A percentile compares a stretch with the other conserved stretches of the same genome.
Conservation (phyloP, 1,140 invertebrate genomes). For the Cyclargus thomasi region DNA sequence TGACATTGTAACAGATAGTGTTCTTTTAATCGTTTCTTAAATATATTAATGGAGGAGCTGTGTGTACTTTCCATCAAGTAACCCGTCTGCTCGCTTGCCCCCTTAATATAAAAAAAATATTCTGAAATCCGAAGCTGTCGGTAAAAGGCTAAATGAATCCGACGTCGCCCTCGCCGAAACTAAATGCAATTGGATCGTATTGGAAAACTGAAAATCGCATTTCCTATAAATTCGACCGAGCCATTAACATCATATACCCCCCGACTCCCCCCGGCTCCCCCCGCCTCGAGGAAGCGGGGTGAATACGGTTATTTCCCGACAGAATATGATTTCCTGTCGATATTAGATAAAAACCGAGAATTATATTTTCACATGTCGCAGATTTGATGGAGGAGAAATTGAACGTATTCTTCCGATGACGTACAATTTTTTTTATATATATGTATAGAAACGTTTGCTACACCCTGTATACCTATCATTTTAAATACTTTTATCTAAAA, state of each 20-base stretch:
- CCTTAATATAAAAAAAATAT: too few species aligned
- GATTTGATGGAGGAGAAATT: background rate
- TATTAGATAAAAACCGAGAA: conserved; percentile 20
- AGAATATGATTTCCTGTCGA: conserved; percentile 18
- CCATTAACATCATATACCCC: conserved; percentile 30
- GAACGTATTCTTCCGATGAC: background rate
- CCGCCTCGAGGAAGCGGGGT: conserved; percentile 20
- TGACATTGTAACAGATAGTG: too few species aligned
- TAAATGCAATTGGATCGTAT: background rate
- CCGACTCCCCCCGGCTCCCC: conserved; percentile 13
- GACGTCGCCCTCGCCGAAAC: too few species aligned
- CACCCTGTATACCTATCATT: too few species aligned
- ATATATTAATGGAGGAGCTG: too few species aligned
- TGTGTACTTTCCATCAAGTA: too few species aligned
- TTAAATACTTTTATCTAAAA: too few species aligned
- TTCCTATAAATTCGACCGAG: conserved; percentile 33
- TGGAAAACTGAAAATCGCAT: conserved; percentile 30
- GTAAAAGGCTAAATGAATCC: too few species aligned
- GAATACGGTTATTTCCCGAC: conserved; percentile 26
- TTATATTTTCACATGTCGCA: background rate
- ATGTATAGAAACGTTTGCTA: too few species aligned
- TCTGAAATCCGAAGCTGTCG: too few species aligned
- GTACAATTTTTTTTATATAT: background rate
- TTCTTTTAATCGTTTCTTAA: too few species aligned
- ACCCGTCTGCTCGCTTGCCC: too few species aligned